Percentiles rank a stretch among this genome's conserved stretches.
phyloP scores from a whole-genome alignment of 2,888 invertebrate species.

The Philopedon plagiatum region DNA sequence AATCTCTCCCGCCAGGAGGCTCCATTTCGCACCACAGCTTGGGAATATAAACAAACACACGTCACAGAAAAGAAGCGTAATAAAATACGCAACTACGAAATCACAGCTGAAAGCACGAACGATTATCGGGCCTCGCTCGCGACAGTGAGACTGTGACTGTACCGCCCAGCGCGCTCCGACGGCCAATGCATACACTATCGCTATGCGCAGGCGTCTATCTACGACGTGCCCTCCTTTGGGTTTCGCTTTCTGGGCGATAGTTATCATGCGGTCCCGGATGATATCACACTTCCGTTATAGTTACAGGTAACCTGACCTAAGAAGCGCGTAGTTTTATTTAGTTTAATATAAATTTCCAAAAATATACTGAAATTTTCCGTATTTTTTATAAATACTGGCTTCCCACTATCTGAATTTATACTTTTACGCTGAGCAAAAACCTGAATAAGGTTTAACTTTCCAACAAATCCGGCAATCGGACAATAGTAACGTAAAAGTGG shows the following conservation, averaged over 20 bases:
- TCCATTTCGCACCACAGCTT: constrained; percentile 79
- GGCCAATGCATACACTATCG: constrained; percentile 63
- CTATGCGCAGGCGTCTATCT: constrained; percentile 62
- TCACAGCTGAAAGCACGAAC: constrained; percentile 64
- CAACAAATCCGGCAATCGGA: constrained; percentile 30
- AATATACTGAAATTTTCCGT: constrained; percentile 53
- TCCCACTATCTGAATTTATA: constrained; percentile 27
- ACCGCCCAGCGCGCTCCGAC: constrained; percentile 66
- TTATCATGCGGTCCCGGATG: constrained; percentile 50
- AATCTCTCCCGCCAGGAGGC: constrained; percentile 90
- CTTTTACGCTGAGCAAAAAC: constrained; percentile 14
- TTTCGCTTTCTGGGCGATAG: constrained; percentile 55
- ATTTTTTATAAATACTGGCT: constrained; percentile 26
- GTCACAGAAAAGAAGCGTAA: constrained; percentile 42
- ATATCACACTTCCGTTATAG: constrained; percentile 48
- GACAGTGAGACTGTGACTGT: constrained; percentile 63
- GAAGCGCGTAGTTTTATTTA: constrained; percentile 59
- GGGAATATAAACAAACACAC: constrained; percentile 56
- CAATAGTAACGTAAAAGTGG: constrained; percentile 60
- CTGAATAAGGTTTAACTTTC: constrained; percentile 7
- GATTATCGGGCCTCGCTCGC: constrained; percentile 38
- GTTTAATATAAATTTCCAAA: constrained; percentile 59
- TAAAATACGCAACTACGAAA: constrained; percentile 49
- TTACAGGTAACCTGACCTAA: constrained; percentile 59
- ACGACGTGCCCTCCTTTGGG: constrained; percentile 58